Evolutionary conservation across 2,113 vertebrate genomes (phyloP).

Genomic region (Pygoscelis adeliae): DNA sequence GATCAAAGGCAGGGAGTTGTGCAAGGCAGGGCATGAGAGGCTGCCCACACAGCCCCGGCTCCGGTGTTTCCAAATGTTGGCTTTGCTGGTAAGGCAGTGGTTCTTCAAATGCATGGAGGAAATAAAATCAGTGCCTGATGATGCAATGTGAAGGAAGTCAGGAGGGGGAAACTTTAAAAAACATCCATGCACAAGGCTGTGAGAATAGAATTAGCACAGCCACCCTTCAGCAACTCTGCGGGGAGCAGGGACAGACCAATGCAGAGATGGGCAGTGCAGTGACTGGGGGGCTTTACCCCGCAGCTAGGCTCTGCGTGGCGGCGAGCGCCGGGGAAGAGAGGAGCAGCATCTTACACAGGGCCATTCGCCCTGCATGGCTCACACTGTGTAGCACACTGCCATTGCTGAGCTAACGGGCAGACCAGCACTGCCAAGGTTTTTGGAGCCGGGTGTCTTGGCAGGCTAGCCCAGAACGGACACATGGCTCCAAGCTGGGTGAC

Average conservation of each 20-base stretch:
- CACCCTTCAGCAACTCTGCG: accelerated
- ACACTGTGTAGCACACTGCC: accelerated
- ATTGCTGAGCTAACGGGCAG: accelerated
- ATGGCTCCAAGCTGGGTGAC: not conserved
- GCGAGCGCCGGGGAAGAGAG: accelerated
- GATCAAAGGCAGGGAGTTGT: not conserved
- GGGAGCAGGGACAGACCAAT: not conserved
- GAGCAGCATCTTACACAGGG: not conserved
- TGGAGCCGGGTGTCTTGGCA: not conserved
- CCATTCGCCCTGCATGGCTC: not conserved
- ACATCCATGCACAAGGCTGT: not conserved
- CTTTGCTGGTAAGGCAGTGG: not conserved
- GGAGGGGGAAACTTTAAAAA: not conserved
- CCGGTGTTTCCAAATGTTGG: not conserved
- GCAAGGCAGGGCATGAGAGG: not conserved
- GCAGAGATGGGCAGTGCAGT: not conserved
- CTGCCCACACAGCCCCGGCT: not conserved
- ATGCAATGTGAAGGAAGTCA: not conserved
- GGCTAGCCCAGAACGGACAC: accelerated
- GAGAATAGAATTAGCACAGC: not conserved
- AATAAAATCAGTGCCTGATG: not conserved
- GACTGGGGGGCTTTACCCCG: not conserved
- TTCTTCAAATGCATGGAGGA: not conserved
- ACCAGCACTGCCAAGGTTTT: not conserved
- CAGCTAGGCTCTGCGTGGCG: accelerated